phyloP scores from a whole-genome alignment of 2,888 invertebrate genomes.

The Meteorus colon region DNA sequence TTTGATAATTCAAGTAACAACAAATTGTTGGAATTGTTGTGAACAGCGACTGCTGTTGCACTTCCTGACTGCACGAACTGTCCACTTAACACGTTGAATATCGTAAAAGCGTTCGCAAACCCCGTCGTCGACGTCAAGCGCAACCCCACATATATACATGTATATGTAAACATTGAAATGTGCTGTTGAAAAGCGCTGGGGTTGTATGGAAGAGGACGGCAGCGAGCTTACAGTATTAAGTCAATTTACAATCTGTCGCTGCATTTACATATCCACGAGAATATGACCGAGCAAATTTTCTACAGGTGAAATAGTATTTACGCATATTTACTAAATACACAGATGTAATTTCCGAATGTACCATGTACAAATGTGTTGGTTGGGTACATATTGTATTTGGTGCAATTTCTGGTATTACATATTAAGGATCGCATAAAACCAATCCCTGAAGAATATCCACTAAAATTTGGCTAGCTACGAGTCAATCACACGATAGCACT shows the following conservation, averaged over 20 bases:
- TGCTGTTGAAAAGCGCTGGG: neutral
- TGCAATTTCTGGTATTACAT: neutral
- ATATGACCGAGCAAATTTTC: neutral
- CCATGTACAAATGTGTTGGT: neutral
- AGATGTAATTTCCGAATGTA: neutral
- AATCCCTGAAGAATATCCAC: neutral
- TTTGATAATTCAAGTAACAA: too few relatives aligned
- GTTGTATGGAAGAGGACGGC: neutral
- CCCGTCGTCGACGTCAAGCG: neutral
- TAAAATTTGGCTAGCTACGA: neutral
- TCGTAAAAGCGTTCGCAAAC: neutral
- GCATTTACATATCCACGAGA: neutral
- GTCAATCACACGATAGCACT: neutral
- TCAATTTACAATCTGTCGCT: conserved; percentile 21
- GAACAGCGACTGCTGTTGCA: neutral
- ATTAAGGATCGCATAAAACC: neutral
- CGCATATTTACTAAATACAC: neutral
- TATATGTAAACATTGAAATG: neutral
- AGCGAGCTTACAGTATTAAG: neutral
- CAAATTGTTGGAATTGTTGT: too few relatives aligned
- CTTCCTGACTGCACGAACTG: neutral
- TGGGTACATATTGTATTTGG: neutral
- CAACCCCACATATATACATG: neutral
- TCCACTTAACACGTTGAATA: conserved; percentile 14
- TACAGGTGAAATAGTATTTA: neutral